These are phyloP conservation scores for Baccha elongata DNA, from an alignment of 2,888 invertebrate species.

Conservation along the genomic window DNA sequence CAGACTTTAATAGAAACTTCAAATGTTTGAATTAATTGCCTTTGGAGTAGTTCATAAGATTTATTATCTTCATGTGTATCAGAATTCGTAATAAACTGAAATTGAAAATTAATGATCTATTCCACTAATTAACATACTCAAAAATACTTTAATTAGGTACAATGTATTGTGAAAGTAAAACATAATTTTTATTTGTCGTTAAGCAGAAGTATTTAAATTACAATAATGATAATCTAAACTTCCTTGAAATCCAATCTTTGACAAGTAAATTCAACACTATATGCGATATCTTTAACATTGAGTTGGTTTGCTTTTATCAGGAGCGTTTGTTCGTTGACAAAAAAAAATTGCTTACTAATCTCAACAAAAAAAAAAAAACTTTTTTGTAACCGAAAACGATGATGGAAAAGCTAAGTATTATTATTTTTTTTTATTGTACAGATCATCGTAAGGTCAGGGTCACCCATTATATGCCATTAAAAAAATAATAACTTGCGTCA, in stretches of 20 bases:
- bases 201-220: background rate
- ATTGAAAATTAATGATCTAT: too few relatives aligned
- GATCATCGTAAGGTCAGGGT: slow-evolving; percentile 20
- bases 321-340: background rate
- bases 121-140: too few relatives aligned
- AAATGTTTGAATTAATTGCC: too few relatives aligned
- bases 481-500: background rate
- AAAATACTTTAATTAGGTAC: too few relatives aligned
- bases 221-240: slow-evolving; percentile 7
- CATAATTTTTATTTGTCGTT: background rate
- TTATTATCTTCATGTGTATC: too few relatives aligned
- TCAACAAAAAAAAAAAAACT: background rate
- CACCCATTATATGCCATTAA: slow-evolving; percentile 12
- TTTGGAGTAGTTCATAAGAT: too few relatives aligned
- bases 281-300: slow-evolving; percentile 13
- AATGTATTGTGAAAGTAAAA: background rate
- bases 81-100: too few relatives aligned
- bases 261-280: background rate
- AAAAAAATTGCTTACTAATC: background rate
- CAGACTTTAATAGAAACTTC: too few relatives aligned
- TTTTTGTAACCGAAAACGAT: slow-evolving; percentile 6
- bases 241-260: slow-evolving; percentile 5
- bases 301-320: slow-evolving; percentile 1
- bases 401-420: too few relatives aligned
- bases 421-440: too few relatives aligned